Conservation (phyloP, 2,888 invertebrate genomes). For the Lottia gigantea region DNA sequence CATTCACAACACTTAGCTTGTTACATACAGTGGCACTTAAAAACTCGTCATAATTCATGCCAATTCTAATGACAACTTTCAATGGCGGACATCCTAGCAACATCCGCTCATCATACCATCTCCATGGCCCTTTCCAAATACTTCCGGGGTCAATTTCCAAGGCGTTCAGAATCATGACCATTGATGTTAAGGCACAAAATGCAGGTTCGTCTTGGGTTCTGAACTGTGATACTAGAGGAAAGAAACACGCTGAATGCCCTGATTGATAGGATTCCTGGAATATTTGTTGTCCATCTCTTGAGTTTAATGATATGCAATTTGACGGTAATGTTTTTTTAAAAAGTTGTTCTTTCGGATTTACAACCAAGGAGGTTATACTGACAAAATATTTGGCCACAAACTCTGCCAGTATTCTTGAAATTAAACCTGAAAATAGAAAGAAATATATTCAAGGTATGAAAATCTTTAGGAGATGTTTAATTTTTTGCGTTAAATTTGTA, state of each 20-base stretch:
- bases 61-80: background rate
- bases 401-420: no score
- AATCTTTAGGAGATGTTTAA: no score
- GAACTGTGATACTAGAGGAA: conserved; percentile 1
- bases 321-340: conserved; percentile 64
- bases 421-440: no score
- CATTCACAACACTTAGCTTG: background rate
- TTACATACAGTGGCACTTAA: background rate
- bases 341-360: conserved; percentile 24
- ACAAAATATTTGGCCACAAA: no score
- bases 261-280: background rate
- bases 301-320: conserved; percentile 59
- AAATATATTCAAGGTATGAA: no score
- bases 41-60: background rate
- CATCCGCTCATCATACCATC: conserved; percentile 5
- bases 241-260: background rate
- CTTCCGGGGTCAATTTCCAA: conserved; percentile 11
- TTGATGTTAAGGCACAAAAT: background rate
- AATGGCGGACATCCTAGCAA: background rate
- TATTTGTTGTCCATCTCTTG: background rate
- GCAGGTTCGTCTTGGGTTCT: conserved; percentile 4
- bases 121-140: background rate
- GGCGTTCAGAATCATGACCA: conserved; percentile 9
- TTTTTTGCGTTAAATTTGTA: no score
- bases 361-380: no score